Base-by-base conservation (phyloP, 2,888 invertebrate species). In the Sesia bembeciformis region DNA sequence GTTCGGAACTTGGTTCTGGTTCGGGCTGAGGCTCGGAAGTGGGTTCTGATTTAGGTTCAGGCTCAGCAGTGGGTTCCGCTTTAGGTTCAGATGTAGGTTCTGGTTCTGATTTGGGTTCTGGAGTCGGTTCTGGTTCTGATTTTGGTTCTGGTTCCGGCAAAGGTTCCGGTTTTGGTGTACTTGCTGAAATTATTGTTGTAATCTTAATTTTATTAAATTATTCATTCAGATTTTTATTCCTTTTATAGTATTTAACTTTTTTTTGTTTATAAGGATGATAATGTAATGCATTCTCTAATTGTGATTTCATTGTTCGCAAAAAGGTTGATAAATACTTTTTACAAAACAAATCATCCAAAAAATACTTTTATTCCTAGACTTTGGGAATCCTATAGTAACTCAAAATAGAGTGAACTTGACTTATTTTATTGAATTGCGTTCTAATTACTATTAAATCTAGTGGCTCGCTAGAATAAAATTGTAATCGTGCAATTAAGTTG, bases 21-120 rank as follows among this genome's bases (percentile, higher is more conserved):
- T 82, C 78, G 0, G 90, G 76, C 56, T 81, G 76, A 0, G 84
- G 75, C 60, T 81, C 72, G 0, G 88, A 74, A 59, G 68, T 79
- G 38, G 79, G 81, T 76, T 75, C 85, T 52, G 74, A 61, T 7
- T 84, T 79, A 0, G 90, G 83, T 60, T 90, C 85, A 0, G 91
- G 77, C 59, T 74, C 69, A 0, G 90, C 73, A 61, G 74, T 67
- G 4, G 89, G 72, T 54, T 83, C 83, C 0, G 91, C 79, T 63
- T 89, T 80, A 7, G 84, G 74, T 62, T 81, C 78, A 40, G 81
- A 69, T 53, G 76, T 78, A 0, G 87, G 72, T 63, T 79, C 81
- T 1, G 85, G 76, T 64, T 82, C 74, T 3, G 76, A 61, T 54
- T 71, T 68, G 0, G 78, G 72, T 60, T 73, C 71, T 3, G 67